Evolutionary conservation across 2,797 vertebrate species (phyloP).

Genomic region (Spheniscus humboldti): DNA sequence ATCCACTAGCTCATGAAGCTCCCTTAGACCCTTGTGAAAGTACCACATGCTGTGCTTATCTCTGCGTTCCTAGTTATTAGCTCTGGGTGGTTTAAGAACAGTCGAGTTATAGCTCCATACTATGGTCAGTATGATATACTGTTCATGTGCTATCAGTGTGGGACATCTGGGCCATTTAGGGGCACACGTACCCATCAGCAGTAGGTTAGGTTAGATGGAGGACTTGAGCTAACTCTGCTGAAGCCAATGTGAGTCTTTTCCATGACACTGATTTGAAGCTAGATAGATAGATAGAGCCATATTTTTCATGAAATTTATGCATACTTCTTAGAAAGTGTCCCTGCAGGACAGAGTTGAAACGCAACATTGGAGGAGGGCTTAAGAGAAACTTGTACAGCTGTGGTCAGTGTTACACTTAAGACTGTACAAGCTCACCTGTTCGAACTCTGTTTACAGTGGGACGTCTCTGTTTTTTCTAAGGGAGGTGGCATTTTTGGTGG

Average conservation of each 20-base stretch:
- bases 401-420: background rate
- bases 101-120: background rate
- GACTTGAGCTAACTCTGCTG: background rate
- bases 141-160: background rate
- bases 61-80: background rate
- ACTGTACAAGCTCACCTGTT: background rate
- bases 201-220: background rate
- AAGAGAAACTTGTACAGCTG: background rate
- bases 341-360: background rate
- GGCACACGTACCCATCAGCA: background rate
- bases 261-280: conserved; percentile 1
- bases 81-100: background rate
- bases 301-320: background rate
- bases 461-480: background rate
- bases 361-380: background rate
- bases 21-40: background rate
- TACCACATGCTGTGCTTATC: background rate
- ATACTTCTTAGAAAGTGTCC: background rate
- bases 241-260: background rate
- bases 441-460: background rate
- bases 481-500: background rate
- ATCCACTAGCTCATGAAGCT: background rate
- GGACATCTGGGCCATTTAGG: background rate
- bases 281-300: background rate
- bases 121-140: background rate